Evolutionary conservation across 2,888 invertebrate species (phyloP).

Genomic region (Corythucha ciliata): DNA sequence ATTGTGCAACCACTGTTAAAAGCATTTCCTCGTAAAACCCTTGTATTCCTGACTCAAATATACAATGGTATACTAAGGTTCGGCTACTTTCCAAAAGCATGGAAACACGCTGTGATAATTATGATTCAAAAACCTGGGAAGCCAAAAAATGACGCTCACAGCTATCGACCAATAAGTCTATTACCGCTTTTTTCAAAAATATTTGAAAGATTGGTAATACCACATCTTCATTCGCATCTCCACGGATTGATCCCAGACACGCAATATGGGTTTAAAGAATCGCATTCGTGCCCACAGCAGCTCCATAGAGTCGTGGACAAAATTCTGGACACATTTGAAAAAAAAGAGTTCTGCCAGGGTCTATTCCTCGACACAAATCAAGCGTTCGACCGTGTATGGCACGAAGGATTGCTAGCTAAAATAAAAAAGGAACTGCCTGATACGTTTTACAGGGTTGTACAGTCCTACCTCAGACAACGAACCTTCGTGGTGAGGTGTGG

Average conservation of each 20-base stretch:
- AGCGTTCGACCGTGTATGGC: constrained; percentile 1
- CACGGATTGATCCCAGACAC: not conserved
- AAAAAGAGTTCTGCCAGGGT: not conserved
- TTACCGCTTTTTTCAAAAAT: constrained; percentile 11
- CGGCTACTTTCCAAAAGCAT: not conserved
- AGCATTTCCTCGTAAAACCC: not conserved
- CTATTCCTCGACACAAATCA: constrained; percentile 11
- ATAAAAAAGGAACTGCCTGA: not conserved
- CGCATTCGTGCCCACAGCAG: not conserved
- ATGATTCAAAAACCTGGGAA: constrained; percentile 7
- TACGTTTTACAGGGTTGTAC: constrained; percentile 14
- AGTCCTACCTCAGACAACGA: constrained; percentile 15
- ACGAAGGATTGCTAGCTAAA: not conserved
- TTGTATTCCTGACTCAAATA: constrained; percentile 1
- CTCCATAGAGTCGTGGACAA: not conserved
- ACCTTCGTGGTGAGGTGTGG: constrained; percentile 10
- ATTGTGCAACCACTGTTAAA: constrained; percentile 2
- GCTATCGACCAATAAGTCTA: constrained; percentile 4
- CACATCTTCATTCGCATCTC: not conserved
- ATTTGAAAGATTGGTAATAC: constrained; percentile 4
- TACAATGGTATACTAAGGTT: not conserved
- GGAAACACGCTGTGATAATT: not conserved
- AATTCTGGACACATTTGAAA: constrained; percentile 8
- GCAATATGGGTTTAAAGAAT: constrained; percentile 3
- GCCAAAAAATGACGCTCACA: not conserved